Conservation (phyloP, 1,140 invertebrate genomes). For the Zaprionus kolodkinae region DNA sequence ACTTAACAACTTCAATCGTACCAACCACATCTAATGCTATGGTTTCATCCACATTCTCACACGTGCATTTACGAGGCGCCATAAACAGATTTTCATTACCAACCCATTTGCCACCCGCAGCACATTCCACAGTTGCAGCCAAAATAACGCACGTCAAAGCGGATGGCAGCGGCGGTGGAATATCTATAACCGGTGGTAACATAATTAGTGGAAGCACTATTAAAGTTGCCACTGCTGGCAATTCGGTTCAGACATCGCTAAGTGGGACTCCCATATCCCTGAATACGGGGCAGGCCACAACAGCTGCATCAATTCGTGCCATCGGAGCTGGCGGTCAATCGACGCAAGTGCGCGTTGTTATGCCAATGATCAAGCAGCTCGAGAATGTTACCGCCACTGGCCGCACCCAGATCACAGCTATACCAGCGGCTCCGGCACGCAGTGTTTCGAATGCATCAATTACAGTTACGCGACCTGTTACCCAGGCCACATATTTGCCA, state of each 20-base stretch:
- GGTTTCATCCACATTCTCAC: constrained; percentile 62
- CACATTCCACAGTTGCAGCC: constrained; percentile 72
- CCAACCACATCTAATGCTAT: constrained; percentile 41
- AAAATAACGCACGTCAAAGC: constrained; percentile 80
- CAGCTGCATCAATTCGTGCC: constrained; percentile 72
- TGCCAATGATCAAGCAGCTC: constrained; percentile 82
- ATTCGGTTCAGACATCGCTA: constrained; percentile 53
- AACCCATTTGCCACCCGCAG: constrained; percentile 70
- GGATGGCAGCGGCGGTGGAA: constrained; percentile 65
- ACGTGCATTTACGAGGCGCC: constrained; percentile 65
- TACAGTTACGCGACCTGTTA: constrained; percentile 77
- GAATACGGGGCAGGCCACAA: constrained; percentile 63
- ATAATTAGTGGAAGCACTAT: constrained; percentile 72
- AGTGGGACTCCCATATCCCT: constrained; percentile 68
- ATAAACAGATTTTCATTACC: constrained; percentile 76
- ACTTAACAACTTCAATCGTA: constrained; percentile 42
- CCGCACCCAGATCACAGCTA: constrained; percentile 79
- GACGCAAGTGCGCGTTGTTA: constrained; percentile 80
- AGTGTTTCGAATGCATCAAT: constrained; percentile 80
- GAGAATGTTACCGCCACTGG: constrained; percentile 75
- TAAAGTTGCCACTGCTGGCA: constrained; percentile 68
- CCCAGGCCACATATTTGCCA: constrained; percentile 76
- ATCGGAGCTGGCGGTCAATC: constrained; percentile 77
- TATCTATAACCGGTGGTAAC: constrained; percentile 61
- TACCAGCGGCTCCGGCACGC: constrained; percentile 73